Conservation (phyloP, 2,888 invertebrate genomes). For the Papilio elwesi region DNA sequence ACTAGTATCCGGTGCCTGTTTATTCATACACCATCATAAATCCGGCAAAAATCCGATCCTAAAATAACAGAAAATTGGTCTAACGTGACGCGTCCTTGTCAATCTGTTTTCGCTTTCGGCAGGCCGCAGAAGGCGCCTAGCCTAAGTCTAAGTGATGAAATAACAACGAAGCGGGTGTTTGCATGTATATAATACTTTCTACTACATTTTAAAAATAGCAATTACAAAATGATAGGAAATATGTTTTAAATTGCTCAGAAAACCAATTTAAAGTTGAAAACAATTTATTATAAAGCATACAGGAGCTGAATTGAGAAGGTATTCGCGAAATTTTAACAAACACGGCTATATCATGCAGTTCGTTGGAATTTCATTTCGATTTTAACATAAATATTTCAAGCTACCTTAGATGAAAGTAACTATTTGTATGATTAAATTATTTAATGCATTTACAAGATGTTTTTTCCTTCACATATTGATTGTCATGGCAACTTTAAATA, state of each 20-base stretch:
- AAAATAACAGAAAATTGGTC: too few relatives aligned
- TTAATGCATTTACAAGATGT: not conserved
- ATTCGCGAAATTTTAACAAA: conserved; percentile 20
- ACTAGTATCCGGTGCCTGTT: too few relatives aligned
- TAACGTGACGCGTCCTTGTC: too few relatives aligned
- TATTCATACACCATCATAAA: too few relatives aligned
- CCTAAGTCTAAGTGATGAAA: too few relatives aligned
- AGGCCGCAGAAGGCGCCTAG: too few relatives aligned
- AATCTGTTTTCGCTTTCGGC: too few relatives aligned
- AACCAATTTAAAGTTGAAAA: conserved; percentile 16
- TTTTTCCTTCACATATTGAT: too few relatives aligned
- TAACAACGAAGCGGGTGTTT: too few relatives aligned
- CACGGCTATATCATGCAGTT: conserved; percentile 5
- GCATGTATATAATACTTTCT: not conserved
- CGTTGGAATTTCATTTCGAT: conserved; percentile 15
- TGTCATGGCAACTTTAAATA: too few relatives aligned
- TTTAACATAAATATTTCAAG: conserved; percentile 5
- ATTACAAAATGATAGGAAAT: not conserved
- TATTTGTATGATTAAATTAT: not conserved
- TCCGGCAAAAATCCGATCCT: too few relatives aligned
- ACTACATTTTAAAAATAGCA: not conserved
- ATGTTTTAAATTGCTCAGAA: not conserved
- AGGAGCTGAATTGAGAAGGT: conserved; percentile 14
- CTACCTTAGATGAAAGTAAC: conserved; percentile 3
- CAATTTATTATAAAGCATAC: conserved; percentile 8